Base-by-base conservation (phyloP, 2,797 vertebrate species). In the Enteromius fasciolatus region DNA sequence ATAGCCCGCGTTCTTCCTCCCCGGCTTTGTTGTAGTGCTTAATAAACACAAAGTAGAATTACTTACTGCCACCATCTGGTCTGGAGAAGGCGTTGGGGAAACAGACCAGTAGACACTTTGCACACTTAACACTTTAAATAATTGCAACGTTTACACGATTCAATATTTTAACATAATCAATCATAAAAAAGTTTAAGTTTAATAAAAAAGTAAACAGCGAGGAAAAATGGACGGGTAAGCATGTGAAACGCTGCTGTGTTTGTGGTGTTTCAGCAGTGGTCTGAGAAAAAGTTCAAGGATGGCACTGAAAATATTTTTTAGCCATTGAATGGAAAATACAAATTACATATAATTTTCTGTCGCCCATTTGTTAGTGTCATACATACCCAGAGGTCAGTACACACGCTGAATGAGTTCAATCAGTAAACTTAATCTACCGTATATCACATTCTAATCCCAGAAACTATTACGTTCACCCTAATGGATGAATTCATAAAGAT, bases 31-130 rank as follows among this genome's bases (percentile, higher is more conserved):
- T 39, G 33, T 39, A 10, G 23, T 39, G 46, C 8, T 41, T 20
- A 25, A 28, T 20, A 54, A 23, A 66, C n/a, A 3, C n/a, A 3
- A 66, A 20, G n/a, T n/a, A 8, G 64, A 1, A 39, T 4, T 5
- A 50, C 28, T 5, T 75, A 50, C 46, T 67, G 80, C 80, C 80
- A 17, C 80, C 80, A 5, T 25, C 14, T 3, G 80, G 80, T 15
- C 72, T 54, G 72, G 80, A 67, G 70, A 17, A 36, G 0, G 4
- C 12, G 4, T 11, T 11, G 4, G 25, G 25, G 5, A 52, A 73
- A 20, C 28, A 3, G 18, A 50, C 48, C 10, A 3, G 41, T 44
- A 12, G 3, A 44, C 41, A 44, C 41, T 11, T 11, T 20, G 17
- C n/a, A 20, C 17, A 6, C 48, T 72, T 25, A 20, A 72, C 12